phyloP scores from a whole-genome alignment of 2,888 invertebrate species.

The Drosophila leonis region DNA sequence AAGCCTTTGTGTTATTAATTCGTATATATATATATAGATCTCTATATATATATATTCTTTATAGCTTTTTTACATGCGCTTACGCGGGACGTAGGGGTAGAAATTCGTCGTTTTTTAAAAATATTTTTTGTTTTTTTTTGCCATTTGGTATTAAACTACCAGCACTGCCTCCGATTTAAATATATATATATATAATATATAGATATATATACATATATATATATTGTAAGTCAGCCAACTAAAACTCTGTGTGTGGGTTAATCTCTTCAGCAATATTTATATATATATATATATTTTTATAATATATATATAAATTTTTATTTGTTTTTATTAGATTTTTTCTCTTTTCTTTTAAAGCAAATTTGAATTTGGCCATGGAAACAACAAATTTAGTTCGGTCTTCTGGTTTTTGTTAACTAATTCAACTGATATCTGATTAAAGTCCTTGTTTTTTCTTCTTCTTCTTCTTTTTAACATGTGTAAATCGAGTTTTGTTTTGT shows the following conservation, averaged over 20 bases:
- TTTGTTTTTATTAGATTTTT: conserved; percentile 28
- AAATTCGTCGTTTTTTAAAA: conserved; percentile 42
- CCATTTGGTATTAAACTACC: conserved; percentile 53
- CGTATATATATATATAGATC: conserved; percentile 25
- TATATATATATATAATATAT: conserved; percentile 39
- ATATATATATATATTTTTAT: conserved; percentile 10
- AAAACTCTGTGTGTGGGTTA: conserved; percentile 79
- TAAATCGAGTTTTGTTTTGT: conserved; percentile 19
- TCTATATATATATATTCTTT: conserved; percentile 43
- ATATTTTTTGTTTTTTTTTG: conserved; percentile 58
- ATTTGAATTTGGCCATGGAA: conserved; percentile 54
- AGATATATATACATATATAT: conserved; percentile 53
- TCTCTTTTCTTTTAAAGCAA: conserved; percentile 21
- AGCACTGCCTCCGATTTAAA: conserved; percentile 57
- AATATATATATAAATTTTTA: conserved; percentile 16
- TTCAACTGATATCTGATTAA: conserved; percentile 80
- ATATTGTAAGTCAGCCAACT: conserved; percentile 68
- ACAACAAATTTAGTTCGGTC: conserved; percentile 39
- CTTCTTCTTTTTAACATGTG: conserved; percentile 31
- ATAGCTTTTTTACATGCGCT: conserved; percentile 64
- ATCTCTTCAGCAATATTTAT: conserved; percentile 81
- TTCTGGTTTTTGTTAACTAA: conserved; percentile 50
- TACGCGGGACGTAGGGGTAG: conserved; percentile 30
- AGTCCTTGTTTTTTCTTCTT: conserved; percentile 57
- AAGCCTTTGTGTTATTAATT: conserved; percentile 85